Base-by-base conservation (phyloP, 1,140 invertebrate species). In the Drosophila repleta region DNA sequence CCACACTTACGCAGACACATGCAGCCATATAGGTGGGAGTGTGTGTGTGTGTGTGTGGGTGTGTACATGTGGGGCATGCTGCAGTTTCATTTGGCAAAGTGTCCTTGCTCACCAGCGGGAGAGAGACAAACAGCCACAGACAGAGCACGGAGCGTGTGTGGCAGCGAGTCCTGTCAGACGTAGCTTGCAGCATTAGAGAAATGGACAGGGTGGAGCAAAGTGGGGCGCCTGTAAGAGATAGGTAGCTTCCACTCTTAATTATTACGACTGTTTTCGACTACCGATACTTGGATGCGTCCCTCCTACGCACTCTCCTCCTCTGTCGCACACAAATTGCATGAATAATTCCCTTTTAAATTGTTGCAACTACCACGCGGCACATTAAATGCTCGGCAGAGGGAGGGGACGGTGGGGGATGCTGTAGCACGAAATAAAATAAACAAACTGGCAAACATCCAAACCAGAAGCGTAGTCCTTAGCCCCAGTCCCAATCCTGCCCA, bases 311-410 rank as follows among this genome's bases (percentile, higher is more conserved):
- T 21, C 21, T 18, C 2, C 11, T 26, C 4, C 51, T 3, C 45
- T 45, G 13, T 18, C 46, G 18, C 49, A 66, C 61, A 70, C 79
- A 90, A 90, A 90, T 90, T 90, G 87, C 81, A 90, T 90, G 87
- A 90, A 90, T 90, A 90, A 90, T 90, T 90, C 87, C 55, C 87
- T 90, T 90, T 90, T 70, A 85, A 90, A 85, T 90, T 90, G 75
- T 77, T 48, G 75, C 72, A 79, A 80, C 76, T 74, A 72, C 62
- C 74, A 66, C 78, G 61, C 56, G 73, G 52, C 58, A 57, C 24
- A 75, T 56, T 43, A 32, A 46, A 74, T 39, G 15, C 21, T 17
- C 41, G 8, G 21, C 15, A 21, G 3, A 8, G 29, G 17, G 17
- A 1, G 29, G 10, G 11, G 17, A n/a, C n/a, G 26, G 51, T 29